Percentiles rank a stretch among this genome's conserved stretches.
Conservation (phyloP, 2,888 invertebrate genomes). For the Iselma pallidipennis region DNA sequence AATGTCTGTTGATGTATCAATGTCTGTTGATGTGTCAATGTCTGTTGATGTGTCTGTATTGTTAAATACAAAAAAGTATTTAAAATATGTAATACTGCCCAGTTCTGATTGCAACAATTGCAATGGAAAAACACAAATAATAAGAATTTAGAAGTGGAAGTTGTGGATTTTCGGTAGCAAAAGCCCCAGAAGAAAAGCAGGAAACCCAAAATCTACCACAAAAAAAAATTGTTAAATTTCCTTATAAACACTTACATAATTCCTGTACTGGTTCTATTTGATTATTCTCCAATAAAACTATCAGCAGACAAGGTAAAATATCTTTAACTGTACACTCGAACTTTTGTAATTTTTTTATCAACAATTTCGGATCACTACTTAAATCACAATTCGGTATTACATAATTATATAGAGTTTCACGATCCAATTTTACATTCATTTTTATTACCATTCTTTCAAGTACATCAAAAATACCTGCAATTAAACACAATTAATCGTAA, state of each 20-base stretch:
- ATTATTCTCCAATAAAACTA: slow-evolving; percentile 50
- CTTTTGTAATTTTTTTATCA: slow-evolving; percentile 60
- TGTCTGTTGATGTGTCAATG: too few relatives aligned
- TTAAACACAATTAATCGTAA: not conserved
- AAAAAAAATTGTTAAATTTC: not conserved
- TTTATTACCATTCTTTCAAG: slow-evolving; percentile 61
- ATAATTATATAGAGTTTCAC: slow-evolving; percentile 62
- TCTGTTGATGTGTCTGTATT: too few relatives aligned
- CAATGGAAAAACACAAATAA: too few relatives aligned
- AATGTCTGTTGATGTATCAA: too few relatives aligned
- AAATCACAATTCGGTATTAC: slow-evolving; percentile 62
- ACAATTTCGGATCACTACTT: slow-evolving; percentile 56
- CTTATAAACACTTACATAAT: slow-evolving; percentile 55
- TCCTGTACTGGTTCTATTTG: slow-evolving; percentile 53
- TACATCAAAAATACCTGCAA: slow-evolving; percentile 60
- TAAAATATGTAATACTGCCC: too few relatives aligned
- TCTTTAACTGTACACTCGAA: slow-evolving; percentile 52
- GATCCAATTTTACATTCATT: slow-evolving; percentile 61
- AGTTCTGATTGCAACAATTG: too few relatives aligned
- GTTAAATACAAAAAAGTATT: too few relatives aligned
- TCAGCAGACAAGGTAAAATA: slow-evolving; percentile 59
- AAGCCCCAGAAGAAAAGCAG: too few relatives aligned
- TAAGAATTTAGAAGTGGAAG: too few relatives aligned
- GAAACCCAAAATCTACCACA: not conserved
- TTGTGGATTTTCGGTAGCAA: too few relatives aligned